Evolutionary conservation across 1,140 invertebrate genomes (phyloP).

Genomic region (honey bee (Apis mellifera)): Amel_HAv3.1 CM009931.2:1895001-1895500

Average conservation of each 20-base stretch:
- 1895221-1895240: slow-evolving; percentile 15
- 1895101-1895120: slow-evolving; percentile 6
- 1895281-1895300: slow-evolving; percentile 23
- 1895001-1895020: too few species aligned
- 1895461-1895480: too few species aligned
- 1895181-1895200: background rate
- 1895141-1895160: slow-evolving; percentile 32
- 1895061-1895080: background rate
- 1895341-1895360: background rate
- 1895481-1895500: background rate
- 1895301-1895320: background rate
- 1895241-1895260: slow-evolving; percentile 22
- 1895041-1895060: background rate
- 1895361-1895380: background rate
- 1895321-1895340: slow-evolving; percentile 22
- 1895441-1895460: too few species aligned
- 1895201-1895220: background rate
- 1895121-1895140: slow-evolving; percentile 11
- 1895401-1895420: background rate
- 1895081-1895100: background rate
- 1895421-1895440: background rate
- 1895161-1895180: slow-evolving; percentile 12
- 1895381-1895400: background rate
- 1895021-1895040: too few species aligned
- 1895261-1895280: slow-evolving; percentile 43